Base-by-base conservation (phyloP, 1,140 invertebrate genomes). In the Gryllus bimaculatus region DNA sequence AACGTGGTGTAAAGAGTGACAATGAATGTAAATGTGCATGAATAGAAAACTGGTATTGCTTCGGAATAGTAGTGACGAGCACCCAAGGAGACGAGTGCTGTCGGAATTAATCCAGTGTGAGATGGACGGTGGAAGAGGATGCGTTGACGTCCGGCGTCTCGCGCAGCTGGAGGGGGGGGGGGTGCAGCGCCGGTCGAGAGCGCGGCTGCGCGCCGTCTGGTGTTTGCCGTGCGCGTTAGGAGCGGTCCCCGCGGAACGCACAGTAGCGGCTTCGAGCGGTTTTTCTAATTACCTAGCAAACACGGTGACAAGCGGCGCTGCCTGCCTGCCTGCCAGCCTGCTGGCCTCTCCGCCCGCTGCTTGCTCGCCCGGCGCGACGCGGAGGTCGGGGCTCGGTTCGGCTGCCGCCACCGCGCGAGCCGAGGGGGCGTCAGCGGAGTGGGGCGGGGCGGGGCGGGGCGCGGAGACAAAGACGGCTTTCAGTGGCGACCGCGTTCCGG, bases 181-280 rank as follows among this genome's bases (percentile, higher is more conserved):
- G 26, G 26, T 5, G 26, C 26, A 39, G 26, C 1, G 5, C 1
- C 26, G 26, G 26, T 5, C 1, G 26, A 39, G 26, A 39, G 26
- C 26, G 26, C 26, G 26, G 5, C 54, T 66, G 54, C 10, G 54
- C 54, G 18, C 10, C 54, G 18, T 54, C 49, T 10, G 54, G 18
- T 66, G 54, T 66, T 66, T 66, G 54, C 54, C 2, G 10, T 66
- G 54, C 54, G 54, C 18, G 54, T 66, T 66, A 66, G 54, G 54
- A 18, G 18, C 54, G 54, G 18, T 13, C 54, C 54, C 54, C 54
- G 54, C 54, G 54, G 10, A 10, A 18, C 54, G 54, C 54, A 66
- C 54, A 66, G 54, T 66, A 66, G 54, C 54, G 54, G 54, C 54
- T 66, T 66, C 54, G 54, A 66, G 54, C 54, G 54, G 54, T 66